These are phyloP conservation scores for Cynaeus angustus DNA, from an alignment of 2,888 invertebrate genomes.

Conservation along the genomic window DNA sequence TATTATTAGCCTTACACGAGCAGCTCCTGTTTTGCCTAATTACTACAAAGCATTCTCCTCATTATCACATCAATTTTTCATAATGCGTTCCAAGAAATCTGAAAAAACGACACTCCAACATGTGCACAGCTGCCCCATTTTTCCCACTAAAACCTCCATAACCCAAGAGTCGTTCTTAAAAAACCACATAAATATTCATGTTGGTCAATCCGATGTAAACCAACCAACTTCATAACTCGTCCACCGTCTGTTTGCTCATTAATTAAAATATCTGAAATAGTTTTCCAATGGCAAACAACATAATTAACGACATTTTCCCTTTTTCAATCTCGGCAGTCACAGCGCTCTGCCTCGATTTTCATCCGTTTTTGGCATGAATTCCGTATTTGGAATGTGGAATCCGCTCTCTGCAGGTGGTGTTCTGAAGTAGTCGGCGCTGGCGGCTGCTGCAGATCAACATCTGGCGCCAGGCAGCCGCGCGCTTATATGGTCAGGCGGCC, in stretches of 20 bases:
- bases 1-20: too few relatives aligned
- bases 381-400: slow-evolving; percentile 33
- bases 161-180: not conserved
- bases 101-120: not conserved
- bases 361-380: slow-evolving; percentile 38
- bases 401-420: slow-evolving; percentile 50
- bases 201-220: slow-evolving; percentile 7
- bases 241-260: slow-evolving; percentile 11
- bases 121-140: not conserved
- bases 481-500: slow-evolving; percentile 68
- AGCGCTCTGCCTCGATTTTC: slow-evolving; percentile 24
- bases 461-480: slow-evolving; percentile 69
- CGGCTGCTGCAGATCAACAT: slow-evolving; percentile 65
- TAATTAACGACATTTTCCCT: slow-evolving; percentile 30
- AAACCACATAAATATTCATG: slow-evolving; percentile 15
- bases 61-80: too few relatives aligned
- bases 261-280: slow-evolving; percentile 33
- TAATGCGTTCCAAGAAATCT: too few relatives aligned
- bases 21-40: too few relatives aligned
- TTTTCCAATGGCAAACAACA: slow-evolving; percentile 34
- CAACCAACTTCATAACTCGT: not conserved
- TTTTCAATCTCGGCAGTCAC: slow-evolving; percentile 21
- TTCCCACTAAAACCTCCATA: not conserved
- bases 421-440: slow-evolving; percentile 52
- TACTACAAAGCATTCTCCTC: too few relatives aligned